phyloP scores from a whole-genome alignment of 2,113 vertebrate genomes.

The Poicephalus gulielmi region DNA sequence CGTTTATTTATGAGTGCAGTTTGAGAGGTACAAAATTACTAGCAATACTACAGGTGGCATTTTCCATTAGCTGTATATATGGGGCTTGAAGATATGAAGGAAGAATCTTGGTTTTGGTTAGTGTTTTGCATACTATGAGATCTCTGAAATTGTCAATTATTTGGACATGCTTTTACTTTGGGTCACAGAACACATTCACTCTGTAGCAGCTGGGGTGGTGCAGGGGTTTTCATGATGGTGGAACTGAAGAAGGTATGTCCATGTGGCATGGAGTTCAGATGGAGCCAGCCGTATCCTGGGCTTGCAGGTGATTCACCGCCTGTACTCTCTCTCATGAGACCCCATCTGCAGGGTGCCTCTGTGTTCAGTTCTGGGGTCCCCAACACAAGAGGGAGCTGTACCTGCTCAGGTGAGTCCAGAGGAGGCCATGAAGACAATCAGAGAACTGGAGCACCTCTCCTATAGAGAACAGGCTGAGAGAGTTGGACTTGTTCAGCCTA shows the following conservation, averaged over 20 bases:
- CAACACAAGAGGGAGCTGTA: not conserved
- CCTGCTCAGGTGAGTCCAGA: not conserved
- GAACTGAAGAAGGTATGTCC: not conserved
- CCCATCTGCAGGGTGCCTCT: not conserved
- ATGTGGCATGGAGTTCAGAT: not conserved
- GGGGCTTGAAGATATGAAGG: not conserved
- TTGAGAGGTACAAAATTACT: not conserved
- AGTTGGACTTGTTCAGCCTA: not conserved
- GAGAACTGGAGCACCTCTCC: not conserved
- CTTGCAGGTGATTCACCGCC: not conserved
- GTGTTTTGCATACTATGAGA: not conserved
- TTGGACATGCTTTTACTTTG: not conserved
- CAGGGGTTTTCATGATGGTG: not conserved
- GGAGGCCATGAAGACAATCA: not conserved
- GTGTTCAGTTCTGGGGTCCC: not conserved
- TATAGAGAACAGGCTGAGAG: not conserved
- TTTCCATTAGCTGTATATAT: not conserved
- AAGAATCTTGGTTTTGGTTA: not conserved
- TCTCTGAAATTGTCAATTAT: not conserved
- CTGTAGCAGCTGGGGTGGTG: not conserved
- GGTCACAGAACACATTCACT: not conserved
- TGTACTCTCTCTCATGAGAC: not conserved
- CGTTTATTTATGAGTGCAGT: not conserved
- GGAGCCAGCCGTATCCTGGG: not conserved
- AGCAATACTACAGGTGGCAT: not conserved